A percentile compares a stretch with the other conserved stretches of the same genome.
phyloP scores from a whole-genome alignment of 2,797 vertebrate species.

The Chrysocyon brachyurus region DNA sequence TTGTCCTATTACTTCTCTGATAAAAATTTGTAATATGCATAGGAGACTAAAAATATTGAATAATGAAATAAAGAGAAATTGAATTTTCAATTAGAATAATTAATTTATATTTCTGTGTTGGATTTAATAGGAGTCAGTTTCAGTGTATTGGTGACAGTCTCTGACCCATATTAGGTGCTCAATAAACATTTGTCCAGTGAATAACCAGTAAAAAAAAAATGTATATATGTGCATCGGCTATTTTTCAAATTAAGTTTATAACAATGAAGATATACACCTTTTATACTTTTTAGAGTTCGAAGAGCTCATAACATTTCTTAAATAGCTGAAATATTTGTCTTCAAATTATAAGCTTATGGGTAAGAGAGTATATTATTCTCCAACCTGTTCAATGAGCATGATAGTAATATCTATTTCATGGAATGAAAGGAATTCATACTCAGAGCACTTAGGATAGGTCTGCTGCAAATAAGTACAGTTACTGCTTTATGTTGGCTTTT shows the following conservation, averaged over 20 bases:
- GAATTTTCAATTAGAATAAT: background rate
- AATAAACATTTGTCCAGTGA: background rate
- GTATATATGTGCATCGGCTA: background rate
- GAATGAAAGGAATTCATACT: background rate
- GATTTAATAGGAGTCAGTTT: background rate
- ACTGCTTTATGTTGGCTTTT: background rate
- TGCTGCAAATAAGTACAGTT: background rate
- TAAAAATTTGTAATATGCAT: background rate
- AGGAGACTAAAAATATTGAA: background rate
- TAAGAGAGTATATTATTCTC: background rate
- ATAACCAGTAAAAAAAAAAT: background rate
- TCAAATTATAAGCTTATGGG: background rate
- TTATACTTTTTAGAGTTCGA: background rate
- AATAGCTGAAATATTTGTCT: background rate
- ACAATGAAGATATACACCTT: background rate
- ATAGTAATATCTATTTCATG: background rate
- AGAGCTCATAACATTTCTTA: background rate
- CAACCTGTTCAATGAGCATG: background rate
- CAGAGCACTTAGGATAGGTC: background rate
- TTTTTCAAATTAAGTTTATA: conserved; percentile 37
- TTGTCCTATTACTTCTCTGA: background rate
- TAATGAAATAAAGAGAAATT: background rate
- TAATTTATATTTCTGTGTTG: background rate
- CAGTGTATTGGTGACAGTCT: background rate
- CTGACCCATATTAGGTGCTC: background rate